Base-by-base conservation (phyloP, 2,797 vertebrate genomes). In the Lophius americanus region DNA sequence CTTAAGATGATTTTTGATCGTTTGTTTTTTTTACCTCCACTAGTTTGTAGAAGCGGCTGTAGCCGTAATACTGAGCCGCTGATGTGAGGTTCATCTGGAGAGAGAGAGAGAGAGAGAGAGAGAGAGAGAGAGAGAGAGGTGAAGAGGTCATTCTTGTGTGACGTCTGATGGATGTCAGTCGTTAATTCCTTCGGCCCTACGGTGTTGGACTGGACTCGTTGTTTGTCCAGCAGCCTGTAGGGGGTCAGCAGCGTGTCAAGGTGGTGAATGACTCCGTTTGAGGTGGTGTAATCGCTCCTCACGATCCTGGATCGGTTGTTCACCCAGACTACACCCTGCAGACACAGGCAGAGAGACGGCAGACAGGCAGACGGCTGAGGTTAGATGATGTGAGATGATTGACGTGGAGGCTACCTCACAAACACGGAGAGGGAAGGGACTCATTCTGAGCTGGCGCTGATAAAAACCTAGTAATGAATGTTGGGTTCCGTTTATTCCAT, bases 221-320 rank as follows among this genome's bases (percentile, higher is more conserved):
- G 0, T 54, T 68, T 82, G 47, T 70, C 76, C 67, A 70, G 6
- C 54, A 91, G 81, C 6, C 0, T 41, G 75, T 85, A 91, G 1
- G 90, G 96, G n/a, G 88, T 81, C 75, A 99, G 92, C 79, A 97
- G 53, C 0, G 74, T 86, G 84, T 96, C 91, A 3, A 96, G 93
- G 76, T 96, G 92, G 90, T 99, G 96, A 60, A 99, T 93, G 63
- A 98, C 60, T 0, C 96, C 97, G 0, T 97, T 96, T 9, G 55
- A 6, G 0, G 94, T 93, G 0, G 82, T 54, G 7, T 91, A 89
- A 82, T 98, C 96, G 12, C 93, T 95, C 23, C 49, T 82, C 47
- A 96, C 81, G 9, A 99, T 92, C 23, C 88, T 86, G 0, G 95
- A 89, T 0, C 91, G 88, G 57, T 95, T 93, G 38, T 99, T 98